Evolutionary conservation across 2,797 vertebrate genomes (phyloP).

Genomic region (Characodon lateralis): DNA sequence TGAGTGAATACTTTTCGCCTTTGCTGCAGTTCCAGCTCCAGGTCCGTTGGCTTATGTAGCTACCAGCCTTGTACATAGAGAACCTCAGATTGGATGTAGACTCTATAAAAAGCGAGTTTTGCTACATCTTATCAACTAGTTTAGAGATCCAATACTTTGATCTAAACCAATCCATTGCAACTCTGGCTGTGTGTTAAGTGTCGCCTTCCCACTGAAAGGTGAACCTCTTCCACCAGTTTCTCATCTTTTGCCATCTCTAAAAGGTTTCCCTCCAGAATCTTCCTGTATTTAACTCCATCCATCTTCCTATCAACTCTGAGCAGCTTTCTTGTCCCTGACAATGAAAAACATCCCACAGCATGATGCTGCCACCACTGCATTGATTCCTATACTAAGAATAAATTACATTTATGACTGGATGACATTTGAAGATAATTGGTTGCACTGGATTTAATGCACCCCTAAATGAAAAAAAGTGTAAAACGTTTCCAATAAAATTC

Average conservation of each 20-base stretch:
- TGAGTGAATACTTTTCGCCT: background rate
- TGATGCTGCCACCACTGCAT: background rate
- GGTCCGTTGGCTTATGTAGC: background rate
- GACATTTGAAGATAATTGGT: background rate
- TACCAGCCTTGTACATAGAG: background rate
- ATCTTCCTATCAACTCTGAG: background rate
- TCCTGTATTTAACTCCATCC: background rate
- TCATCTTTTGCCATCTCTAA: background rate
- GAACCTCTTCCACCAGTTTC: background rate
- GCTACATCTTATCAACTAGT: background rate
- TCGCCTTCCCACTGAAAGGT: background rate
- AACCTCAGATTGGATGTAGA: background rate
- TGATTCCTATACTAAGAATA: background rate
- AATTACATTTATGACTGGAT: background rate
- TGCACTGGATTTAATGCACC: background rate
- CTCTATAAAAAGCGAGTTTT: background rate
- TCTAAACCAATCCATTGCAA: background rate
- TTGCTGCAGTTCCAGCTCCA: background rate
- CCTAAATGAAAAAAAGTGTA: background rate
- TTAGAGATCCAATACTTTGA: background rate
- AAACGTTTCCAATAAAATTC: background rate
- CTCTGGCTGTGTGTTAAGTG: background rate
- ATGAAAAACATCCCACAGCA: background rate
- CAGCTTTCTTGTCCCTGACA: background rate
- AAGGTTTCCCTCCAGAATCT: background rate